Base-by-base conservation (phyloP, 2,797 vertebrate genomes). In the Fundulus diaphanus region DNA sequence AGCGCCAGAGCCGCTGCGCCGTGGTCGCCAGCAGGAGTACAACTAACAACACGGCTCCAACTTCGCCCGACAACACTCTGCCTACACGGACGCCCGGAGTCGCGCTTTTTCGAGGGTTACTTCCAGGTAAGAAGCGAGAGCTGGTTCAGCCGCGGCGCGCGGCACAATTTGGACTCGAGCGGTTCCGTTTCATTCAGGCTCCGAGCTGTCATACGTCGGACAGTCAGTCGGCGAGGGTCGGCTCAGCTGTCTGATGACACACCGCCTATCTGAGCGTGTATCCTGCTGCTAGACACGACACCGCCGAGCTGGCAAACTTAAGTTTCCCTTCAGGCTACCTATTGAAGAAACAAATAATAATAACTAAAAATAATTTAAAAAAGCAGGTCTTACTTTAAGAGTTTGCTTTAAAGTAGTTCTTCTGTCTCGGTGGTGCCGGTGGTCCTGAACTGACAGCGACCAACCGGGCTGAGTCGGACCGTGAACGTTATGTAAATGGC, bases 371-470 rank as follows among this genome's bases (percentile, higher is more conserved):
- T n/a, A n/a, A n/a, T n/a, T n/a, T n/a, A n/a, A 31, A 5, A 5
- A n/a, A 31, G 16, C 24, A n/a, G 15, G 52, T 8, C 35, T 0
- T 24, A 77, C 74, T 89, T 83, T 29, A 46, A 1, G 54, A 87
- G 85, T 86, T 90, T 69, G 18, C 13, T 74, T 8, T 11, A 44
- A 87, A 88, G 83, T 75, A 68, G 65, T 68, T 48, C 52, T 49
- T 78, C 83, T 29, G 72, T 27, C 27, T 51, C 7, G 27, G 18
- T 49, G 37, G 40, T 81, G 85, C 85, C 73, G 79, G 61, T 70
- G 93, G 93, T 95, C 91, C 92, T 94, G 94, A 95, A 94, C 90
- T 93, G 94, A 94, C 95, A 95, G 94, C 94, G 93, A 93, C 92
- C 77, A 40, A 59, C 44, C 71, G 76, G 51, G 72, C 75, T 68